phyloP scores from a whole-genome alignment of 2,113 vertebrate species.

The Gasterosteus aculeatus region DNA sequence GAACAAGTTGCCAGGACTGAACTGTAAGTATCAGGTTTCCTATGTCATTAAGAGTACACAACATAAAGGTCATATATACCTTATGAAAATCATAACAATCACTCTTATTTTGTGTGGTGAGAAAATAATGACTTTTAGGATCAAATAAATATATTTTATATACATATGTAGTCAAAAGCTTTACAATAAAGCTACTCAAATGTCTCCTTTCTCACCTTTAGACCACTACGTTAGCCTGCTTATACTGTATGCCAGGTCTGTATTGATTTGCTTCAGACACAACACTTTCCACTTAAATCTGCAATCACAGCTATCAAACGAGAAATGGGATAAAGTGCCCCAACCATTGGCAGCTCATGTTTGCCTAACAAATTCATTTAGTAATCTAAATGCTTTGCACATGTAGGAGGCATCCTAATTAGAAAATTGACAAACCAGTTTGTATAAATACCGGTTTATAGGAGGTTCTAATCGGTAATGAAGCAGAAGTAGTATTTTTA shows the following conservation, averaged over 20 bases:
- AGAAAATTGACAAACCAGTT: not conserved
- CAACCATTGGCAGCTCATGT: not conserved
- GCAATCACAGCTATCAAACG: not conserved
- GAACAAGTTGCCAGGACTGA: slow-evolving; percentile 38
- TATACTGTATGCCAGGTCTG: not conserved
- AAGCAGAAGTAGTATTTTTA: not conserved
- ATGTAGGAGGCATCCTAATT: not conserved
- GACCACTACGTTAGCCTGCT: not conserved
- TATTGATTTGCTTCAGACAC: not conserved
- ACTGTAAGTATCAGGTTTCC: slow-evolving; percentile 35
- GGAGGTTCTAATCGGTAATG: not conserved
- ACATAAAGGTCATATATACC: slow-evolving; percentile 12
- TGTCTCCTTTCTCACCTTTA: not conserved
- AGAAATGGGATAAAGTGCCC: not conserved
- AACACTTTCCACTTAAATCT: not conserved
- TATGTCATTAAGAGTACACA: slow-evolving; percentile 39
- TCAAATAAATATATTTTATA: slow-evolving; percentile 11
- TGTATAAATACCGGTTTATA: no score
- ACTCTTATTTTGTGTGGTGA: not conserved
- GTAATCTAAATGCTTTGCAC: not conserved
- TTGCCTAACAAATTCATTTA: not conserved
- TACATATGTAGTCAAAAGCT: not conserved
- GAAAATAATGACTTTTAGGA: slow-evolving; percentile 8
- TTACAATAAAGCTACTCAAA: slow-evolving; percentile 8
- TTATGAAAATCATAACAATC: not conserved